A percentile compares a stretch with the other conserved stretches of the same genome.
phyloP scores from a whole-genome alignment of 2,113 vertebrate genomes.

The Coryphaenoides rupestris region DNA sequence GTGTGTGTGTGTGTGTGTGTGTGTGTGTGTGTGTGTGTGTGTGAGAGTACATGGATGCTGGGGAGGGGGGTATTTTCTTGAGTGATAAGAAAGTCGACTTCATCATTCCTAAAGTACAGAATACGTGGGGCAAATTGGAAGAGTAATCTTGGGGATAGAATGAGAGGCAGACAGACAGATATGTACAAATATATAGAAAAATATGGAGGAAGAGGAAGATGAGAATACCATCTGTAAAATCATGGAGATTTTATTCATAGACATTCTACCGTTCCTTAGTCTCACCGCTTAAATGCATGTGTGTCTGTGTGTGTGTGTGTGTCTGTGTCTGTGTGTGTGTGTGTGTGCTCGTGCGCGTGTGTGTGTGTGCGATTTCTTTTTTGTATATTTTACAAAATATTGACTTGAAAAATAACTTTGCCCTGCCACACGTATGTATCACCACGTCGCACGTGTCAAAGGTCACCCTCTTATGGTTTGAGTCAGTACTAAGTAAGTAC shows the following conservation, averaged over 20 bases:
- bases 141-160: too few species aligned
- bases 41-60: constrained; percentile 16
- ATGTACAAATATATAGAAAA: constrained; percentile 11
- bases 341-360: too few species aligned
- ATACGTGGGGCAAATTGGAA: constrained; percentile 60
- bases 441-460: too few species aligned
- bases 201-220: constrained; percentile 33
- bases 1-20: background rate
- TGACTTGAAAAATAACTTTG: too few species aligned
- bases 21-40: too few species aligned
- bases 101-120: constrained; percentile 64
- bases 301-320: background rate
- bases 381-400: too few species aligned
- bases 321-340: too few species aligned
- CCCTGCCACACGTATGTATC: too few species aligned
- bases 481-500: constrained; percentile 13
- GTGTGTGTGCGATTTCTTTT: too few species aligned
- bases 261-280: constrained; percentile 12
- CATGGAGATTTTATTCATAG: constrained; percentile 15
- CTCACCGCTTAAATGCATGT: background rate
- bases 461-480: background rate
- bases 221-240: constrained; percentile 24
- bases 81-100: constrained; percentile 39
- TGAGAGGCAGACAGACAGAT: constrained; percentile 7
- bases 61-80: constrained; percentile 22